Base-by-base conservation (phyloP, 2,888 invertebrate genomes). In the Volucella inflata region DNA sequence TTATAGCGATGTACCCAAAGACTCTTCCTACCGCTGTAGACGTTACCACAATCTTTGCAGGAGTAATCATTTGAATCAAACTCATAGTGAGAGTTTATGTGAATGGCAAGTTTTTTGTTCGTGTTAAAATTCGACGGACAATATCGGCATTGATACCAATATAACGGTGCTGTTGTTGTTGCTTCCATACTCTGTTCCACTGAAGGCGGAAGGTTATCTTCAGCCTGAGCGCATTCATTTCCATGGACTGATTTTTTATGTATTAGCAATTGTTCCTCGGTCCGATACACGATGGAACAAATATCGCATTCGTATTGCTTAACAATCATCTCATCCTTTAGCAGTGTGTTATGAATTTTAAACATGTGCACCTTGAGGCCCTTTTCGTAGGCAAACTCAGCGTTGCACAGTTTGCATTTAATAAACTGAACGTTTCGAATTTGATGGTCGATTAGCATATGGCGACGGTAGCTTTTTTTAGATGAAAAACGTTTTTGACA, bases 1-100 rank as follows among this genome's bases (percentile, higher is more conserved):
- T 92, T 92, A 75, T 92, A 92, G 16, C 92, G 91, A 89, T 92
- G 92, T 62, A 92, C 92, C 92, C 92, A 92, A 46, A 92, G 89
- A 83, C 92, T 92, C 87, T 92, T 92, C 14, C 92, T 90, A 2
- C 92, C 92, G 65, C 92, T 91, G 80, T 92, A 92, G 0, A 92
- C 91, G 83, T 92, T 92, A 21, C 92, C 92, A 72, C 92, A 92
- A 77, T 92, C 92, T 87, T 92, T 92, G 87, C 92, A 92, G 30
- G 92, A 92, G 71, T 92, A 92, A 75, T 92, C 92, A 75, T 90
- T 91, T 1, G 91, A 91, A 82, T 92, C 92, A 78, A 92, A 91
- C 87, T 92, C 92, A 55, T 91, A 91, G 65, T 92, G 92, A 16
- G 91, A 91, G 78, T 92, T 92, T 21, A 92, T 91, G 82, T 92